Conservation (phyloP, 2,888 invertebrate genomes). For the Oasisia sp. region DNA sequence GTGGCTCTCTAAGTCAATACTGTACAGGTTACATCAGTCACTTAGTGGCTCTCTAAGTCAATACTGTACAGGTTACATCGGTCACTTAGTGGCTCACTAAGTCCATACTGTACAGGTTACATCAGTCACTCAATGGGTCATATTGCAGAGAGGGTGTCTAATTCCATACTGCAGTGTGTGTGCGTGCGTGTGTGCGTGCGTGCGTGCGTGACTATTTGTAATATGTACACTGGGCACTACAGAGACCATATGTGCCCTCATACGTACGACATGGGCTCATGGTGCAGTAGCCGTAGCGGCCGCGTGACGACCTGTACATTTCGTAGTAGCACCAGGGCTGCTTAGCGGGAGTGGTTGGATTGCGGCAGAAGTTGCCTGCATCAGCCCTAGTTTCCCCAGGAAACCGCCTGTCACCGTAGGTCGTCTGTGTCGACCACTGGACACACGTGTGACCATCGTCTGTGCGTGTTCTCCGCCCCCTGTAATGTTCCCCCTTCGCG, state of each 20-base stretch:
- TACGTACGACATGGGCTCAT: conserved; percentile 39
- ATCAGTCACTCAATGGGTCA: too few species aligned
- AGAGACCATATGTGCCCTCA: not conserved
- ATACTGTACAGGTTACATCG: too few species aligned
- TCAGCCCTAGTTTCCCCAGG: conserved; percentile 32
- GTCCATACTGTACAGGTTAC: too few species aligned
- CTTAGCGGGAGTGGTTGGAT: conserved; percentile 36
- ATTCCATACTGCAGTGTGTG: too few species aligned
- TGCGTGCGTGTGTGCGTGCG: too few species aligned
- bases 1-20: too few species aligned
- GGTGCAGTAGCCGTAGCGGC: conserved; percentile 39
- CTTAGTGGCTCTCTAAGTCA: too few species aligned
- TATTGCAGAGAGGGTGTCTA: too few species aligned
- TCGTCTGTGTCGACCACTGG: conserved; percentile 37
- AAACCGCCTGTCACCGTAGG: conserved; percentile 37
- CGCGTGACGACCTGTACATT: not conserved
- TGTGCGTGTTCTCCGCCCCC: conserved; percentile 33
- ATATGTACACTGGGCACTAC: not conserved
- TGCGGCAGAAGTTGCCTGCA: conserved; percentile 41
- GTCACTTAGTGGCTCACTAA: too few species aligned
- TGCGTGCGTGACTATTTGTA: not conserved
- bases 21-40: too few species aligned
- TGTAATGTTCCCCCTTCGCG: conserved; percentile 31
- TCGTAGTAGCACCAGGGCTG: conserved; percentile 40
- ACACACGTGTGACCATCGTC: conserved; percentile 33